Evolutionary conservation across 2,113 vertebrate genomes (phyloP).

Genomic region (Lepisosteus oculatus): DNA sequence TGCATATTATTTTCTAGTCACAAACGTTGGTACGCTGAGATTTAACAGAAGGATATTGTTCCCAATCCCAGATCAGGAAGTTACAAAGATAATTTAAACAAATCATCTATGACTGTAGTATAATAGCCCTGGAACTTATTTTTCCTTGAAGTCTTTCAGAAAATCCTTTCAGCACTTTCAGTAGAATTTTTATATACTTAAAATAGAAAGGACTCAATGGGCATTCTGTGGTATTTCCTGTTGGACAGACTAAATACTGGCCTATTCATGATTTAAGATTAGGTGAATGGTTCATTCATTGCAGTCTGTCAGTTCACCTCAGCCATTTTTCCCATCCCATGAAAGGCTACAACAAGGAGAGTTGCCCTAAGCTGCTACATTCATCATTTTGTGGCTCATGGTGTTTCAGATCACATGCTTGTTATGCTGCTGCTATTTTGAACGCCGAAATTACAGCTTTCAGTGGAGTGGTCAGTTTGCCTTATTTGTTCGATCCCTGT

Average conservation of each 20-base stretch:
- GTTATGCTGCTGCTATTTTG: conserved; percentile 35
- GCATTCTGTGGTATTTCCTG: conserved; percentile 51
- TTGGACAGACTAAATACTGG: conserved; percentile 33
- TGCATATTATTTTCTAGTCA: too few relatives aligned
- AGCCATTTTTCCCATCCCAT: background rate
- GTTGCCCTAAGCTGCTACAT: conserved; percentile 9
- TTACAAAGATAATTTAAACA: too few relatives aligned
- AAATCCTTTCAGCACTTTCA: too few relatives aligned
- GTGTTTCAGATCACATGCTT: conserved; percentile 18
- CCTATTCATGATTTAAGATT: conserved; percentile 31
- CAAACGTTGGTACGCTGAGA: too few relatives aligned
- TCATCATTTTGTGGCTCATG: conserved; percentile 12
- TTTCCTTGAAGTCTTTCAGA: too few relatives aligned
- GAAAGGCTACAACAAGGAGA: conserved; percentile 17
- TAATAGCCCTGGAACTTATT: too few relatives aligned
- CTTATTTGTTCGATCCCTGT: conserved; percentile 25
- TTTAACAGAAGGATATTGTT: too few relatives aligned
- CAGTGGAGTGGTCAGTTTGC: conserved; percentile 39
- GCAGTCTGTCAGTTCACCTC: conserved; percentile 10
- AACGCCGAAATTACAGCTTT: conserved; percentile 52
- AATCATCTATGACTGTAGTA: too few relatives aligned
- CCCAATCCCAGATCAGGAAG: too few relatives aligned
- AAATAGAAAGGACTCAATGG: conserved; percentile 14
- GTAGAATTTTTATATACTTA: conserved; percentile 38
- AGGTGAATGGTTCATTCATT: conserved; percentile 27